Evolutionary conservation across 2,888 invertebrate genomes (phyloP).

Genomic region (Ptychoptera contaminata): DNA sequence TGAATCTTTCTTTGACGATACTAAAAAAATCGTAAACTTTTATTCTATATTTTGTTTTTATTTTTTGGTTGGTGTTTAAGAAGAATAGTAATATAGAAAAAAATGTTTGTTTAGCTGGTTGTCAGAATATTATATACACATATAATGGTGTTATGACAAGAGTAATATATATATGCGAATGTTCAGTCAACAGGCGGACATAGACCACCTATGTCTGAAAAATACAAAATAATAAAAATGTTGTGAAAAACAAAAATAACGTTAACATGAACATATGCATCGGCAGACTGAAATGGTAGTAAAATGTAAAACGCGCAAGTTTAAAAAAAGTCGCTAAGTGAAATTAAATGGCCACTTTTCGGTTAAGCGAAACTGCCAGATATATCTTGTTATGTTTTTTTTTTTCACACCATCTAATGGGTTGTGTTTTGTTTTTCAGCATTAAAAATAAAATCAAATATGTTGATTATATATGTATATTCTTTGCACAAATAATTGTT

Average conservation of each 20-base stretch:
- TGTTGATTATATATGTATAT: too few species aligned
- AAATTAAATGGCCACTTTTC: neutral
- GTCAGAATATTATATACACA: too few species aligned
- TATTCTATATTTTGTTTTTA: neutral
- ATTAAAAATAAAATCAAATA: too few species aligned
- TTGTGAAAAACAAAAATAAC: neutral
- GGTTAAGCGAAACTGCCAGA: neutral
- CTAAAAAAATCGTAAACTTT: conserved; percentile 1
- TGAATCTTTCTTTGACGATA: neutral
- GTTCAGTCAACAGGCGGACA: too few species aligned
- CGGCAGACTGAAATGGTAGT: neutral
- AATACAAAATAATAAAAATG: neutral
- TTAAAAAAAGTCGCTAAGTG: neutral
- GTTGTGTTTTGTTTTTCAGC: too few species aligned
- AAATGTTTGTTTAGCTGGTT: too few species aligned
- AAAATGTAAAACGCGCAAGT: neutral
- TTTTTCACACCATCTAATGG: too few species aligned
- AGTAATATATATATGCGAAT: too few species aligned
- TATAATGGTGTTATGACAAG: too few species aligned
- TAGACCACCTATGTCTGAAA: neutral
- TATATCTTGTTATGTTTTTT: too few species aligned
- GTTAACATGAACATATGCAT: too few species aligned
- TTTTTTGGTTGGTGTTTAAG: neutral
- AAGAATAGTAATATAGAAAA: neutral
- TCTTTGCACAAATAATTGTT: too few species aligned